Conservation (phyloP, 2,113 vertebrate genomes). For the Dinomys branickii region DNA sequence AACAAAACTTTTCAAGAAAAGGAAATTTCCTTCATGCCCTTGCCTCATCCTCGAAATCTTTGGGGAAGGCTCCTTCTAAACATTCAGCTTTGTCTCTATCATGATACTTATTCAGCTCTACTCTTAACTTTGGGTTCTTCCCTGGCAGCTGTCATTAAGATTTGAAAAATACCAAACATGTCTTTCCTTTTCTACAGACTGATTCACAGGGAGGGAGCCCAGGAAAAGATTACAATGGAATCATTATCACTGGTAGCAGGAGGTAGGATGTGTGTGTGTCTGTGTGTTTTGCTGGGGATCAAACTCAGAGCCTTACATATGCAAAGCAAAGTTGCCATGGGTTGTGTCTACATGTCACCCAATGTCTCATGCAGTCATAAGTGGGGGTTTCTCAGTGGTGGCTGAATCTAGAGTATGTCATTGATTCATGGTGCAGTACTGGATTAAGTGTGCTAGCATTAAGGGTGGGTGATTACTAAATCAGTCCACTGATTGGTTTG, state of each 20-base stretch:
- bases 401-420: not conserved
- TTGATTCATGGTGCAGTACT: not conserved
- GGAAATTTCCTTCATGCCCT: not conserved
- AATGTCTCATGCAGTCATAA: not conserved
- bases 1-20: conserved; percentile 11
- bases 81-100: not conserved
- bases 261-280: too few relatives aligned
- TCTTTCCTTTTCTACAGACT: not conserved
- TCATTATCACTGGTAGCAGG: not conserved
- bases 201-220: not conserved
- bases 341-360: not conserved
- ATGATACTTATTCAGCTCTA: not conserved
- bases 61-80: not conserved
- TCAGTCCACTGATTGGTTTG: not conserved
- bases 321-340: not conserved
- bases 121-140: not conserved
- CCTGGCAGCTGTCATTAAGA: not conserved
- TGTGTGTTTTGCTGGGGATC: not conserved
- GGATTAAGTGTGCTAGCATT: not conserved
- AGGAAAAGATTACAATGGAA: not conserved
- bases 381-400: not conserved
- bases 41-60: not conserved
- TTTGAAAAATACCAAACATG: not conserved
- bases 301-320: not conserved
- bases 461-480: not conserved